phyloP scores from a whole-genome alignment of 2,113 vertebrate genomes.

The Crotalus viridis region DNA sequence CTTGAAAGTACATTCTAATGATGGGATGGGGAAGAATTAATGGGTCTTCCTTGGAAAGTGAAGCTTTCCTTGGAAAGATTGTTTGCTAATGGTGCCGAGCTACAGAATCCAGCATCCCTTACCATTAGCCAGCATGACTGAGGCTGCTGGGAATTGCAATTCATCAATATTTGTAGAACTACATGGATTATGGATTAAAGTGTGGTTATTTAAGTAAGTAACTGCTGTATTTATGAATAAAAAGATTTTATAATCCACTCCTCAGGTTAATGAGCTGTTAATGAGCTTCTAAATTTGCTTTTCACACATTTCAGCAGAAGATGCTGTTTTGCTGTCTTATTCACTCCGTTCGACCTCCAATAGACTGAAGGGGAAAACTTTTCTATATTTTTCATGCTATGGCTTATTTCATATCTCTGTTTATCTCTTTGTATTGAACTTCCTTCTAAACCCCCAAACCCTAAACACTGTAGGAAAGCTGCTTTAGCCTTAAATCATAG shows the following conservation, averaged over 20 bases:
- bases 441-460: neutral
- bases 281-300: neutral
- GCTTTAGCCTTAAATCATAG: neutral
- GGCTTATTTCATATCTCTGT: neutral
- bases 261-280: neutral
- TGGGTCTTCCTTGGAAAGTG: neutral
- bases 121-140: neutral
- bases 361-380: neutral
- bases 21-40: neutral
- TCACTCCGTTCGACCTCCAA: neutral
- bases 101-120: neutral
- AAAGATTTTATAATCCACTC: neutral
- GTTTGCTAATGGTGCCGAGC: neutral
- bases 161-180: neutral
- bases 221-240: neutral
- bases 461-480: neutral
- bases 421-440: neutral
- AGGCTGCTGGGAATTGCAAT: neutral
- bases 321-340: neutral
- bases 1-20: neutral
- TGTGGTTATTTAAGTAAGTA: neutral
- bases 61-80: neutral
- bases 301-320: neutral
- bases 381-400: neutral
- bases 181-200: neutral